Conservation (phyloP, 1,140 invertebrate species). For the Helicoverpa zea region DNA sequence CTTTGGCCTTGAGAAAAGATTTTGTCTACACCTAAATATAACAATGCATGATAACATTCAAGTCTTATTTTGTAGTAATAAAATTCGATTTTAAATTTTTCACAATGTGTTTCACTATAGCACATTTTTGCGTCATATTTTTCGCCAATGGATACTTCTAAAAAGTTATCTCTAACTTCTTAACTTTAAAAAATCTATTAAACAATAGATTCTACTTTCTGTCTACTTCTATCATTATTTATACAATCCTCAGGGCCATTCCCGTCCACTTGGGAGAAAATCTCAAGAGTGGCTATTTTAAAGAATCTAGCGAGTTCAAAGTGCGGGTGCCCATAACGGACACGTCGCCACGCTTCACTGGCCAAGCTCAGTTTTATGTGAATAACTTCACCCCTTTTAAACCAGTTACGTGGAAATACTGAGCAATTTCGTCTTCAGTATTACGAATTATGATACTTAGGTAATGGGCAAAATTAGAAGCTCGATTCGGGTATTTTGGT, state of each 20-base stretch:
- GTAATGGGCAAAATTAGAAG: too few relatives aligned
- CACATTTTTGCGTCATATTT: neutral
- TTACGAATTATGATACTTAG: too few relatives aligned
- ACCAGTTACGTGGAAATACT: neutral
- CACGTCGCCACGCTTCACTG: neutral
- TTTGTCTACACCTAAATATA: neutral
- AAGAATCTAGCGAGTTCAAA: slow-evolving; percentile 28
- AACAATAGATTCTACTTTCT: neutral
- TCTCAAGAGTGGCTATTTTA: slow-evolving; percentile 16
- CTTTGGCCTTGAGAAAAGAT: neutral
- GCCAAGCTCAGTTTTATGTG: neutral
- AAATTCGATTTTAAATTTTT: too few relatives aligned
- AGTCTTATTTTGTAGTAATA: too few relatives aligned
- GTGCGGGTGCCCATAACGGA: slow-evolving; percentile 4
- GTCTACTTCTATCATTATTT: neutral
- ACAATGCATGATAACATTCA: too few relatives aligned
- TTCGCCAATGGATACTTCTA: neutral
- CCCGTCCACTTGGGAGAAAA: slow-evolving; percentile 2
- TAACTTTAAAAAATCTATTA: too few relatives aligned
- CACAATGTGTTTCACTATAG: too few relatives aligned
- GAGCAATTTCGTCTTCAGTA: neutral
- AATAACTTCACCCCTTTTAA: neutral
- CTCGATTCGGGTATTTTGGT: too few relatives aligned
- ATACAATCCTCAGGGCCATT: slow-evolving; percentile 24
- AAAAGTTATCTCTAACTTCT: neutral